Percentiles rank a stretch among this genome's conserved stretches.
These are phyloP conservation scores for Hystrix cristata DNA, from an alignment of 2,113 vertebrate genomes.

Conservation along the genomic window DNA sequence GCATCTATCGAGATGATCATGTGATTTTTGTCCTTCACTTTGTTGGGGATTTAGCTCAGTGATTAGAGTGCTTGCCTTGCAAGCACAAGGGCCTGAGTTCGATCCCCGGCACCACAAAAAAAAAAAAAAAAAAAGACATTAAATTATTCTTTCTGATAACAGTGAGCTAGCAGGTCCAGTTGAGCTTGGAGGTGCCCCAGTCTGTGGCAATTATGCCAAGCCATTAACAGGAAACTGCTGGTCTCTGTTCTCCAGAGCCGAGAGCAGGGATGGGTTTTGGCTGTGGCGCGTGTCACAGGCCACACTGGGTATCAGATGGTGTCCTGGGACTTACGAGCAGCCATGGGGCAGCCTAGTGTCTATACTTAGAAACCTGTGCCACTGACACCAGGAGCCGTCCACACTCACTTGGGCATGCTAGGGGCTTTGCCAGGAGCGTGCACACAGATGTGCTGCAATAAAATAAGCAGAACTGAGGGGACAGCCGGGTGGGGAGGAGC, in stretches of 20 bases:
- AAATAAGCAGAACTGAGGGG: neutral
- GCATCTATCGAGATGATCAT: too few species aligned
- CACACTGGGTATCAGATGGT: slow-evolving; percentile 64
- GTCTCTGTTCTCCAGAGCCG: neutral
- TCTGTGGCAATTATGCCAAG: neutral
- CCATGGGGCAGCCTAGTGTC: slow-evolving; percentile 64
- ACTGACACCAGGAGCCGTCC: neutral
- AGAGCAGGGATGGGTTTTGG: neutral
- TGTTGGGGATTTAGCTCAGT: too few species aligned
- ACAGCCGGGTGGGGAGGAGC: neutral
- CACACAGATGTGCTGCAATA: neutral
- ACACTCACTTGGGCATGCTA: neutral
- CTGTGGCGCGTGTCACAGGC: neutral
- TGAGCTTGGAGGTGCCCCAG: neutral
- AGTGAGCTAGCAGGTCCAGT: neutral
- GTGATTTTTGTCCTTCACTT: too few species aligned
- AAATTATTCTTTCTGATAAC: neutral
- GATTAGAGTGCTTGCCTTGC: too few species aligned
- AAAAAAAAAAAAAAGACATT: too few species aligned
- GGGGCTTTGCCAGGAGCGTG: neutral
- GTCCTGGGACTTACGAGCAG: slow-evolving; percentile 70
- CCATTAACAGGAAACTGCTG: neutral
- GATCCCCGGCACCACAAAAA: too few species aligned
- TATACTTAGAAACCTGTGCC: slow-evolving; percentile 77
- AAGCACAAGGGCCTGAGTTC: too few species aligned